Conservation (phyloP, 2,797 vertebrate species). For the Myotis daubentonii region DNA sequence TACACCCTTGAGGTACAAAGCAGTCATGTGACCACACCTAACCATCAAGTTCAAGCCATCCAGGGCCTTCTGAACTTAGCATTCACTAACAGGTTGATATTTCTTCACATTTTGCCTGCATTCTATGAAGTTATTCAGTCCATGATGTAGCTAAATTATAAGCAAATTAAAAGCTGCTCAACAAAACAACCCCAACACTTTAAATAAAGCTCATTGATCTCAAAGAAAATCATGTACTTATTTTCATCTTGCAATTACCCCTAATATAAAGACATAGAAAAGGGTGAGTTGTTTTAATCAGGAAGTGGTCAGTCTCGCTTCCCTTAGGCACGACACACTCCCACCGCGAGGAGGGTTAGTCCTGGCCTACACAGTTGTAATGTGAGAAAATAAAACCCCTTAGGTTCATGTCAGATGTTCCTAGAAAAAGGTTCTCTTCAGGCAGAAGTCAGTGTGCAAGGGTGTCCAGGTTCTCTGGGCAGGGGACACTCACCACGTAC, state of each 20-base stretch:
- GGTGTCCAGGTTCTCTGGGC: background rate
- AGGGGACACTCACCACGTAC: constrained; percentile 91
- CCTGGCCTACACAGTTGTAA: background rate
- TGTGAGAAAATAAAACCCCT: background rate
- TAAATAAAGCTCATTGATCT: constrained; percentile 37
- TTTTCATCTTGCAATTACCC: constrained; percentile 46
- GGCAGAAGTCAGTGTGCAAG: background rate
- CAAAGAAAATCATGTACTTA: constrained; percentile 16
- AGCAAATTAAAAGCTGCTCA: constrained; percentile 15
- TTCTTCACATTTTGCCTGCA: background rate
- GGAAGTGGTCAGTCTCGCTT: background rate
- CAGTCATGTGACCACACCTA: background rate
- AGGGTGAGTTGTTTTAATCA: background rate
- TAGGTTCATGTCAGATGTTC: background rate
- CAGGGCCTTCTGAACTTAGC: background rate
- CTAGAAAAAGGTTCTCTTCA: background rate
- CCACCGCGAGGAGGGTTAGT: background rate
- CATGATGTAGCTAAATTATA: background rate
- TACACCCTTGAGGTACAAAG: background rate
- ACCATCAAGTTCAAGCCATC: background rate
- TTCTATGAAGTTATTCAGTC: background rate
- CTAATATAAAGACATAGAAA: background rate
- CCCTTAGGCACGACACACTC: background rate
- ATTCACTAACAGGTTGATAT: background rate
- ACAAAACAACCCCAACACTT: background rate